A percentile compares a stretch with the other conserved stretches of the same genome.
Conservation (phyloP, 2,113 vertebrate species). For the Parus major region DNA sequence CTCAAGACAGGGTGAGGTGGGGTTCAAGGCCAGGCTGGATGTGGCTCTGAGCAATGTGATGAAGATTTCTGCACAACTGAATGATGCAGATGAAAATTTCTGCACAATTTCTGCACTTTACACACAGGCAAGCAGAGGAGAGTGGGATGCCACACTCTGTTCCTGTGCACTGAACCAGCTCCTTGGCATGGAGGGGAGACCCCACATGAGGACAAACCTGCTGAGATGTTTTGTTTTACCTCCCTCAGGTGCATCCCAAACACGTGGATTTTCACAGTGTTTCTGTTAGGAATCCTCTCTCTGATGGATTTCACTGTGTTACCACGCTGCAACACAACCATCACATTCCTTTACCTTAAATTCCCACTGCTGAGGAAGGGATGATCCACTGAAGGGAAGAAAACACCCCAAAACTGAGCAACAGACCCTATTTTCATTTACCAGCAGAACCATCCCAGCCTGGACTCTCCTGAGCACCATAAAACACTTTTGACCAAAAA, state of each 20-base stretch:
- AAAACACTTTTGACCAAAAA: not conserved
- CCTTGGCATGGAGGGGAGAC: not conserved
- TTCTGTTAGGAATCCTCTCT: not conserved
- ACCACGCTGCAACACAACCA: not conserved
- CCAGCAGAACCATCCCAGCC: not conserved
- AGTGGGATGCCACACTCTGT: rapidly evolving
- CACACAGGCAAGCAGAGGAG: not conserved
- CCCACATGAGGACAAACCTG: not conserved
- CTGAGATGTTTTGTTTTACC: not conserved
- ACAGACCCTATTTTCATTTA: not conserved
- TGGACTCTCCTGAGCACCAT: not conserved
- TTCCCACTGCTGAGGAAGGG: not conserved
- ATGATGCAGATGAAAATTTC: not conserved
- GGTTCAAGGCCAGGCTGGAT: not conserved
- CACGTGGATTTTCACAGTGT: not conserved
- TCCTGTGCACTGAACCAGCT: not conserved
- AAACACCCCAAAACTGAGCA: not conserved
- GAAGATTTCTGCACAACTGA: no score
- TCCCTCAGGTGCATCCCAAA: not conserved
- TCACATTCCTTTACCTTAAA: not conserved
- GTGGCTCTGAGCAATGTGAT: not conserved
- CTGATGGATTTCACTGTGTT: not conserved
- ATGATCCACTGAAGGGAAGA: not conserved
- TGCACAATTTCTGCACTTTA: not conserved
- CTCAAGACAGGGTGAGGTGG: not conserved